Base-by-base conservation (phyloP, 2,113 vertebrate genomes). In the Phylloscopus whistleri region DNA sequence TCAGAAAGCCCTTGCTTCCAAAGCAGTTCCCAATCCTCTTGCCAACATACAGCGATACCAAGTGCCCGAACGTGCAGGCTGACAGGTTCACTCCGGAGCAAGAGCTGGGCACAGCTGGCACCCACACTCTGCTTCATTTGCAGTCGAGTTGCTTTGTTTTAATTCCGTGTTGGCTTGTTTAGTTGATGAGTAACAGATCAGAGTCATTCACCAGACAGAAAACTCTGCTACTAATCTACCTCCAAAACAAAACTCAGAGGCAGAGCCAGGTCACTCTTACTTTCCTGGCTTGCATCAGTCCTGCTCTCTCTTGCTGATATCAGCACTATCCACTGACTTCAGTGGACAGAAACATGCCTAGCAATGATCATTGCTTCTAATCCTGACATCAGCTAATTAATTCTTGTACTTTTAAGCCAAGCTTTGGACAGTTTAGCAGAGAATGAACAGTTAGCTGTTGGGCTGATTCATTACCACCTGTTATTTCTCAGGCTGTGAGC, bases 401-500 rank as follows among this genome's bases (percentile, higher is more conserved):
- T 82, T 84, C 22, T 35, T 75, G 53, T 31, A 33, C 31, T 92
- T 86, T 17, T 39, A 63, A 75, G 80, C 84, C 87, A 84, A 87
- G 53, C 17, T 87, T 84, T 78, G 6, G 23, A 84, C 81, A 84
- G 69, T 75, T 72, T 60, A 92, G 56, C 26, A 44, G 73, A 74
- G 77, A 92, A 72, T 30, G 60, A 87, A 39, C 73, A 84, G 80
- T 35, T 83, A 91, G 77, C 58, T 92, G 68, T 30, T 87, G 73
- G 17, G 48, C 76, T 60, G 68, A 70, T 68, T 89, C 73, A 70
- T 89, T 56, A 67, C 93, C 60, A 90, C 86, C 80, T 92, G 84
- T 59, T 92, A 63, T 44, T 95, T 74, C 87, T 93, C 87, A 84
- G 37, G 80, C 73, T 91, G 64, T 64, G 53, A 81, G 91, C 80